Evolutionary conservation across 2,113 vertebrate species (phyloP), one percentile per base, ranked within the genome.

Genomic region (Tragelaphus buxtoni): DNA sequence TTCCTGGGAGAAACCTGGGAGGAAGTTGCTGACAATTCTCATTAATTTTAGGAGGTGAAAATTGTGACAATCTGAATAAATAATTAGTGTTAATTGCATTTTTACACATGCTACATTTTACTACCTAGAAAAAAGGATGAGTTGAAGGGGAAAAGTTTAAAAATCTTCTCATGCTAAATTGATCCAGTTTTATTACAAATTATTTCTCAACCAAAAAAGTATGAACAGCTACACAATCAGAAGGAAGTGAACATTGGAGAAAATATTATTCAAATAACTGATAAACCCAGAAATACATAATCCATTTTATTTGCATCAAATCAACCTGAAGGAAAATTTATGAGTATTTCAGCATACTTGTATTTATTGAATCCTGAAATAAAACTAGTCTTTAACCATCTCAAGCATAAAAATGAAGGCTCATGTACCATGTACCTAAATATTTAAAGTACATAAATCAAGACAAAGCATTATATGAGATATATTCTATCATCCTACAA

Each of bases 1-100:
- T n/a, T 79, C 76, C n/a, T 30, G 69, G 61, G 55, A 77, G 42
- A 92, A 93, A 51, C 8, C 58, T 26, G 5, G 13, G 61, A 93
- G 82, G 53, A 65, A 72, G 42, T 12, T 49, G 8, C 5, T 85
- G 11, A 93, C 61, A 93, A 86, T 58, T 79, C 26, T 95, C 82
- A 24, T 79, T 84, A 76, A 32, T 74, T 94, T 94, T 49, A 92
- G 28, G 30, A 94, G 77, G 82, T 93, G 63, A 96, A 94, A 97
- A 91, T 53, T 94, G 22, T 91, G 56, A 91, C 30, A 42, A 32
- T 56, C 32, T 56, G 17, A 92, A 88, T 94, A 96, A 96, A 77
- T 82, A 95, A 80, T 61, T 56, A 77, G 53, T 92, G 87, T 22
- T 91, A 97, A 96, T 87, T 95, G 74, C 7, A 79, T 86, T 96